Conservation (phyloP, 2,113 vertebrate species). For the Todiramphus chloris region DNA sequence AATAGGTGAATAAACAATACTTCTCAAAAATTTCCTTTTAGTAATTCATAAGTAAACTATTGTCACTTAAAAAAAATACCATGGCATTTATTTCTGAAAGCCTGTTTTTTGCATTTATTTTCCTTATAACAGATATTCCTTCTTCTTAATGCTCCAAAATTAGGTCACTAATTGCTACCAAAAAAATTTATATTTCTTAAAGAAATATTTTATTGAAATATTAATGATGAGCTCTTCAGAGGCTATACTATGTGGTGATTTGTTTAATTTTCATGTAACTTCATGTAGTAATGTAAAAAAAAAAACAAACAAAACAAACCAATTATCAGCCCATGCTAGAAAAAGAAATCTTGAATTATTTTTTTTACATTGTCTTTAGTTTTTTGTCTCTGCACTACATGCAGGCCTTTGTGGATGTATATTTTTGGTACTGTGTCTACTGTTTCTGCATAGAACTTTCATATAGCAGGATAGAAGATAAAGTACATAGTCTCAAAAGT, state of each 20-base stretch:
- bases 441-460: neutral
- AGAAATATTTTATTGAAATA: neutral
- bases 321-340: neutral
- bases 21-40: neutral
- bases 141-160: neutral
- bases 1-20: neutral
- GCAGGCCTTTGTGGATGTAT: neutral
- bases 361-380: neutral
- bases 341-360: neutral
- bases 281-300: neutral
- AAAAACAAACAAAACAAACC: no score
- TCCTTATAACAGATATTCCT: neutral
- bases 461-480: neutral
- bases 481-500: neutral
- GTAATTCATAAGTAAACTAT: fast-evolving
- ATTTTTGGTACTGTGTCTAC: neutral
- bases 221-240: neutral
- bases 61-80: neutral
- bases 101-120: neutral
- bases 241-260: neutral
- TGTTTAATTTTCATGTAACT: neutral
- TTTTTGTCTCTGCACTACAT: neutral
- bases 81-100: neutral
- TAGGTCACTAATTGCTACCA: neutral
- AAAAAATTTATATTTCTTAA: neutral